phyloP scores from a whole-genome alignment of 2,888 invertebrate species.

The Drosophila recens region DNA sequence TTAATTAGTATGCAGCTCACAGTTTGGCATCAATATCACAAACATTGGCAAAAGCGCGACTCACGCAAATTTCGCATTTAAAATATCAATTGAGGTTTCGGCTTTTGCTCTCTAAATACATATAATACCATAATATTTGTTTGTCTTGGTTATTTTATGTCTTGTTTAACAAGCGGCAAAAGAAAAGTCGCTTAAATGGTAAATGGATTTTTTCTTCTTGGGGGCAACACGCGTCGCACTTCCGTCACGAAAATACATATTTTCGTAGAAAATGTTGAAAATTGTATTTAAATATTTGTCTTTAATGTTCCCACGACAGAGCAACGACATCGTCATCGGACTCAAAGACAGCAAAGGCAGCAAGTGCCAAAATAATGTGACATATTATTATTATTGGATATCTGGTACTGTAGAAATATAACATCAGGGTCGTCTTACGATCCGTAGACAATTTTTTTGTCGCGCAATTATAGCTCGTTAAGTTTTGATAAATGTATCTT shows the following conservation, averaged over 20 bases:
- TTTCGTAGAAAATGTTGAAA: slow-evolving; percentile 53
- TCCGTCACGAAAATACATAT: slow-evolving; percentile 61
- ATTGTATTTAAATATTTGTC: slow-evolving; percentile 33
- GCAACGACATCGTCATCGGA: slow-evolving; percentile 53
- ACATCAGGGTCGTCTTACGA: slow-evolving; percentile 69
- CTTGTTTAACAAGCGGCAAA: slow-evolving; percentile 41
- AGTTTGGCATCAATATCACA: slow-evolving; percentile 43
- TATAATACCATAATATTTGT: slow-evolving; percentile 16
- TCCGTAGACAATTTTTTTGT: slow-evolving; percentile 33
- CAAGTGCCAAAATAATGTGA: slow-evolving; percentile 65
- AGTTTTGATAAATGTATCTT: slow-evolving; percentile 43
- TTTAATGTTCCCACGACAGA: slow-evolving; percentile 29
- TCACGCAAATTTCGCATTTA: slow-evolving; percentile 36
- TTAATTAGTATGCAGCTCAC: slow-evolving; percentile 59
- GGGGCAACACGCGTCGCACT: slow-evolving; percentile 65
- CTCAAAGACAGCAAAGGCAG: slow-evolving; percentile 12
- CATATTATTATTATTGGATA: slow-evolving; percentile 48
- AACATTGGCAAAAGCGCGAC: slow-evolving; percentile 61
- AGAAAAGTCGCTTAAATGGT: slow-evolving; percentile 50
- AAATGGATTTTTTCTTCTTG: slow-evolving; percentile 22
- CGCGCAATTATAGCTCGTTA: slow-evolving; percentile 59
- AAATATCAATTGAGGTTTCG: slow-evolving; percentile 58
- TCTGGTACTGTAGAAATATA: slow-evolving; percentile 31
- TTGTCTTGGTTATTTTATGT: slow-evolving; percentile 29
- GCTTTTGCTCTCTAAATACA: slow-evolving; percentile 36